Conservation (phyloP, 2,888 invertebrate genomes). For the Dendrolimus pini region DNA sequence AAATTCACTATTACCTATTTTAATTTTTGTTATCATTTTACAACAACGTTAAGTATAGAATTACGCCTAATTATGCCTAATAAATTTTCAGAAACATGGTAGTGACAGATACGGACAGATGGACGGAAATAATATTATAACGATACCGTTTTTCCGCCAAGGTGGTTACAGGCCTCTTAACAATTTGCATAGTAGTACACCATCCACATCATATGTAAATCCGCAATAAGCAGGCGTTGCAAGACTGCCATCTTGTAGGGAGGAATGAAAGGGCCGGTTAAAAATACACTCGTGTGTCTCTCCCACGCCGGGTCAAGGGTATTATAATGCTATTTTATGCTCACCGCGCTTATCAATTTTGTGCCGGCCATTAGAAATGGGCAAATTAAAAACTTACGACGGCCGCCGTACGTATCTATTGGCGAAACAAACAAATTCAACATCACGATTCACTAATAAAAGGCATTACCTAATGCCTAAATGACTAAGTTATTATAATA, state of each 20-base stretch:
- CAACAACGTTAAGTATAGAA: too few species aligned
- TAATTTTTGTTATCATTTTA: too few species aligned
- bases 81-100: too few species aligned
- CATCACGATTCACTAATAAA: background rate
- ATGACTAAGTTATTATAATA: too few species aligned
- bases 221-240: constrained; percentile 12
- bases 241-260: constrained; percentile 12
- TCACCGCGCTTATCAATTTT: constrained; percentile 5
- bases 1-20: too few species aligned
- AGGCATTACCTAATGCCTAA: background rate
- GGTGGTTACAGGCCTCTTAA: background rate
- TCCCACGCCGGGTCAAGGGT: constrained; percentile 62
- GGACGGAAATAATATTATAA: too few species aligned
- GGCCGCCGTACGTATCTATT: constrained; percentile 7
- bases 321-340: constrained; percentile 28
- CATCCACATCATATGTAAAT: background rate
- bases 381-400: constrained; percentile 10
- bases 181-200: background rate
- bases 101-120: too few species aligned
- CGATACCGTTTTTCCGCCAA: too few species aligned
- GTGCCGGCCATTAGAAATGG: constrained; percentile 10
- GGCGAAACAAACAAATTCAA: constrained; percentile 1
- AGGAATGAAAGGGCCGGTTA: constrained; percentile 31
- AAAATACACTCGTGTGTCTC: constrained; percentile 48
- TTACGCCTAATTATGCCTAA: too few species aligned